Evolutionary conservation across 23 tunicate species (phyloP).

Genomic region (Styela clava): DNA sequence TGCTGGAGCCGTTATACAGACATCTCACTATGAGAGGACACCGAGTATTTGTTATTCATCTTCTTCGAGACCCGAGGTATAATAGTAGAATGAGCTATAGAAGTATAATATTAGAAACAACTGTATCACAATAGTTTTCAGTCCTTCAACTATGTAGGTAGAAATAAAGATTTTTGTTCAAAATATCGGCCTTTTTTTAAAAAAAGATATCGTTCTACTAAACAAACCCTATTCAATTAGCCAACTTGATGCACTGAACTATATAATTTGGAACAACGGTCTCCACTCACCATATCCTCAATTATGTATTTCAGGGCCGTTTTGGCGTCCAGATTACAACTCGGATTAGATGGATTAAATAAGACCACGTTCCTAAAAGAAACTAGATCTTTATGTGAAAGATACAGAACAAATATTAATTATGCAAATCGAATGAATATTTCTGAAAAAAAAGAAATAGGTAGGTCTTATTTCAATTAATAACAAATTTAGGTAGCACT

Average conservation of each 20-base stretch:
- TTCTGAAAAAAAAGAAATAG: not conserved
- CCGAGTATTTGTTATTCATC: conserved; percentile 10
- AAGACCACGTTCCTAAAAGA: not conserved
- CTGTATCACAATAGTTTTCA: too few relatives aligned
- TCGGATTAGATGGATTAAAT: not conserved
- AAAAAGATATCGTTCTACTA: too few relatives aligned
- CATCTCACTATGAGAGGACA: not conserved
- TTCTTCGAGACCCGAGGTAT: conserved; percentile 30
- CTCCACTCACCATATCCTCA: too few relatives aligned
- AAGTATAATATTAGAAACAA: too few relatives aligned
- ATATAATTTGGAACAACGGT: too few relatives aligned
- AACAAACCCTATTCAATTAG: too few relatives aligned
- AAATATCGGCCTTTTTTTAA: too few relatives aligned
- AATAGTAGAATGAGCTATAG: not conserved
- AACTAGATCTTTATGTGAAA: not conserved
- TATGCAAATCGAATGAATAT: not conserved
- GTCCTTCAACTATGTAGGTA: too few relatives aligned
- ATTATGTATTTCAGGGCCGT: not conserved
- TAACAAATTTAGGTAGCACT: too few relatives aligned
- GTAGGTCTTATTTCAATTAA: conserved; percentile 5
- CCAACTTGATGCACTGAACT: too few relatives aligned
- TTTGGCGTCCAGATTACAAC: not conserved
- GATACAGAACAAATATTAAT: not conserved
- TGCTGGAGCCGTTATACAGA: not conserved
- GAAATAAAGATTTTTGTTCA: too few relatives aligned